A percentile compares a stretch with the other conserved stretches of the same genome.
Conservation (phyloP, 2,113 vertebrate species). For the Oxyura jamaicensis region DNA sequence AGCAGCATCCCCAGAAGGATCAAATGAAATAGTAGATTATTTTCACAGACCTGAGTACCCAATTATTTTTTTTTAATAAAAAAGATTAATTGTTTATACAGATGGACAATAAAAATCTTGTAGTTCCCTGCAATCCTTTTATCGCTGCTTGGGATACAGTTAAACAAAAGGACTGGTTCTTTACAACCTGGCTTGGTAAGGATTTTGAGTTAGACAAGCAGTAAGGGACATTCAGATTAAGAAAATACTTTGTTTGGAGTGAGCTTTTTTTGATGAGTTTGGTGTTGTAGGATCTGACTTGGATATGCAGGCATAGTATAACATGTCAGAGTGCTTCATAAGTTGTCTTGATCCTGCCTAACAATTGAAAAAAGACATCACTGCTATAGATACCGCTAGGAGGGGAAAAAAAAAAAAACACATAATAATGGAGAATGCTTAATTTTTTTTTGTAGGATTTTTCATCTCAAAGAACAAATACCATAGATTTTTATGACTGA, state of each 20-base stretch:
- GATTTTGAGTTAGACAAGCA: neutral
- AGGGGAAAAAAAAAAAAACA: neutral
- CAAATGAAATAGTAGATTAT: neutral
- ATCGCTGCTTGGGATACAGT: neutral
- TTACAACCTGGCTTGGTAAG: neutral
- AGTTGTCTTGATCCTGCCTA: neutral
- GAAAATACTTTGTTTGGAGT: neutral
- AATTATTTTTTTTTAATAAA: neutral
- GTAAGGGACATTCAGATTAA: neutral
- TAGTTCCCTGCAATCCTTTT: neutral
- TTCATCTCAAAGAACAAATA: neutral
- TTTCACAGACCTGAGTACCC: neutral
- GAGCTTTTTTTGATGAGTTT: neutral
- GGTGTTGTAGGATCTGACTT: neutral
- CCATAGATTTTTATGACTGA: neutral
- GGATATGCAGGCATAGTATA: neutral
- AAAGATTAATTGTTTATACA: neutral
- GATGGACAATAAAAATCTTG: neutral
- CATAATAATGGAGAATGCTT: neutral
- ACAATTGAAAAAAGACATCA: neutral
- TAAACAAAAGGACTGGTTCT: neutral
- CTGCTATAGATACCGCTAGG: too few relatives aligned
- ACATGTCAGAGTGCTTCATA: neutral
- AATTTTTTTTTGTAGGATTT: neutral
- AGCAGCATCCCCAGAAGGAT: neutral